Percentiles rank a stretch among this genome's conserved stretches.
phyloP scores from a whole-genome alignment of 2,888 invertebrate genomes.

The Melieria picta region DNA sequence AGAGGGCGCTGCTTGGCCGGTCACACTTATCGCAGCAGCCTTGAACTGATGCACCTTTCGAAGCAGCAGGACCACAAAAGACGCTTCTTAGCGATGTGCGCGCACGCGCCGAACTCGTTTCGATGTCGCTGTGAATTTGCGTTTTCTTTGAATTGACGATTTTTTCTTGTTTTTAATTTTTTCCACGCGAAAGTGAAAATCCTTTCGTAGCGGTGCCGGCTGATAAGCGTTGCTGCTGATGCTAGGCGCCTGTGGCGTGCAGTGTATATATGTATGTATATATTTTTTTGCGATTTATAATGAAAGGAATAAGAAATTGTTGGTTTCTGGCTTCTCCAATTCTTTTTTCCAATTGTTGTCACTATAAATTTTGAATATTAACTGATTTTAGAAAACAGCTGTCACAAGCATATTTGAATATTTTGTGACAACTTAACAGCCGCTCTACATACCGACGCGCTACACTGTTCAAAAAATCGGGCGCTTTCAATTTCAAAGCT shows the following conservation, averaged over 20 bases:
- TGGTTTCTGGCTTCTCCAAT: constrained; percentile 5
- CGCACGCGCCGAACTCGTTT: constrained; percentile 13
- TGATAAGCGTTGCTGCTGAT: too few species aligned
- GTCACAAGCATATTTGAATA: not conserved
- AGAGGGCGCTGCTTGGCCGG: not conserved
- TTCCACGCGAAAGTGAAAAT: constrained; percentile 35
- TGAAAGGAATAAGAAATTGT: not conserved
- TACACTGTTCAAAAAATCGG: not conserved
- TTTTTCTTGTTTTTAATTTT: not conserved
- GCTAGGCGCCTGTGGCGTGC: too few species aligned
- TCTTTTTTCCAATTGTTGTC: constrained; percentile 19
- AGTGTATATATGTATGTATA: not conserved
- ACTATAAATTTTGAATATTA: constrained; percentile 36
- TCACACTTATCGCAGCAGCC: constrained; percentile 25
- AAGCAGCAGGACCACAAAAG: not conserved
- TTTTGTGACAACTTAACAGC: not conserved
- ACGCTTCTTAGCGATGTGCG: not conserved
- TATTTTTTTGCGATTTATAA: constrained; percentile 3
- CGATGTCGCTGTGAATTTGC: constrained; percentile 6
- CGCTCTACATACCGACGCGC: too few species aligned
- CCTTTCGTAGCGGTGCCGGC: constrained; percentile 19
- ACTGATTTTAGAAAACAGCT: constrained; percentile 7
- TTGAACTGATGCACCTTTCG: constrained; percentile 22
- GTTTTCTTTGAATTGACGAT: not conserved
- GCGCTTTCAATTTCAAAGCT: not conserved